Base-by-base conservation (phyloP, 2,797 vertebrate species). In the Pseudochaenichthys georgianus region DNA sequence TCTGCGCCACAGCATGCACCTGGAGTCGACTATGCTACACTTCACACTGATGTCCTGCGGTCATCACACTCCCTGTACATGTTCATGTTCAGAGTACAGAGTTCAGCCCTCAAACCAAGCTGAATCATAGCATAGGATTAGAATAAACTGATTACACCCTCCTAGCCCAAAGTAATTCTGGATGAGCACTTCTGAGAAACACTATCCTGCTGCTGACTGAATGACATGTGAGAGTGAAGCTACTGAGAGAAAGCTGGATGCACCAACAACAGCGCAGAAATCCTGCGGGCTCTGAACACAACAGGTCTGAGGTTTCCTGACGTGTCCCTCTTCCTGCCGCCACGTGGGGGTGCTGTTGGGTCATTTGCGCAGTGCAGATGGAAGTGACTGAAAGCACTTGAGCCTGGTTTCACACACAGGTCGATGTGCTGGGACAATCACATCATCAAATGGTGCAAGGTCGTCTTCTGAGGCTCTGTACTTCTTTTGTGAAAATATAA, bases 191-290 rank as follows among this genome's bases (percentile, higher is more conserved):
- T 21, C 21, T 34, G 38, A 46, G 47, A 47, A 0, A n/a, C 34
- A 3, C 21, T 60, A 10, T 46, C 50, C 48, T 13, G 60, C 23
- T 48, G n/a, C 10, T 9, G 7, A 43, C 41, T 19, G 8, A 55
- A 66, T 71, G 28, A 3, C 64, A 69, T 63, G n/a, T 48, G 58
- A 70, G 42, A 43, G 65, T 58, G 28, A 75, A 71, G 70, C 45
- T 51, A 34, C 51, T 23, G 10, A 51, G 58, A 43, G 38, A 21
- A 54, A 48, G 21, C 38, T 11, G 41, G 1, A 52, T 19, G 10
- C 28, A 28, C 28, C 43, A 21, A 34, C 28, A 17, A 6, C 41
- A 12, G 41, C 19, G 64, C 19, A 42, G 11, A 43, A n/a, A 16
- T 66, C 48, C 66, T 63, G 43, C 23, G 59, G 59, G 53, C 52